Evolutionary conservation across 2,888 invertebrate genomes (phyloP), one percentile per base, ranked within the genome.

Genomic region (Chrysodeixis includens): DNA sequence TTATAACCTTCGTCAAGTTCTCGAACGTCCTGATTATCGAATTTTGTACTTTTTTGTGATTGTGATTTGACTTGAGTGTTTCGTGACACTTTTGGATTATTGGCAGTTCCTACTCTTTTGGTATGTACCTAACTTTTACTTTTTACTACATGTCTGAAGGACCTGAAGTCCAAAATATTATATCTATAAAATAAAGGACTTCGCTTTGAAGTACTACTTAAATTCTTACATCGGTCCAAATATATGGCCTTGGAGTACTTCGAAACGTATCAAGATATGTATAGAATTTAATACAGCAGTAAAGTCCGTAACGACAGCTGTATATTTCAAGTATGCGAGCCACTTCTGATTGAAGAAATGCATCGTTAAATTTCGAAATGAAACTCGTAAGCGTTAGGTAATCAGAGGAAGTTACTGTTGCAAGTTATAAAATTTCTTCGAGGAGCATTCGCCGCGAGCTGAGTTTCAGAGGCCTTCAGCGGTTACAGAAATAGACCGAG

Each of bases 401-500:
- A 93, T 86, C 89, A 71, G 87, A 88, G 90, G 87, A 92, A 91
- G 84, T 87, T 81, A 78, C 67, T 76, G 75, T 77, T 87, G 86
- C 84, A 86, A 85, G 88, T 91, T 88, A 88, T 88, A 90, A 90
- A 90, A 91, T 86, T 86, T 87, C 82, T 84, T 82, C 83, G 79
- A 82, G 74, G 81, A 82, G 83, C 87, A 74, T 76, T 81, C 58
- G 86, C 85, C 84, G 84, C 82, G 81, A 81, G 69, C 69, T 60
- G 80, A 82, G 80, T 83, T 86, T 86, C 86, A 83, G 90, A 90
- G 93, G 93, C 94, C 94, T 94, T 94, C 94, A 86, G 78, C 76
- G 70, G 82, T 83, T 90, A 92, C 93, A 87, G 87, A 94, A 95
- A 95, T 95, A 95, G 93, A 88, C 67, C 86, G 89, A 88, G 91